These are phyloP conservation scores for Kryptolebias ocellatus DNA, from an alignment of 2,797 vertebrate genomes.

Conservation along the genomic window DNA sequence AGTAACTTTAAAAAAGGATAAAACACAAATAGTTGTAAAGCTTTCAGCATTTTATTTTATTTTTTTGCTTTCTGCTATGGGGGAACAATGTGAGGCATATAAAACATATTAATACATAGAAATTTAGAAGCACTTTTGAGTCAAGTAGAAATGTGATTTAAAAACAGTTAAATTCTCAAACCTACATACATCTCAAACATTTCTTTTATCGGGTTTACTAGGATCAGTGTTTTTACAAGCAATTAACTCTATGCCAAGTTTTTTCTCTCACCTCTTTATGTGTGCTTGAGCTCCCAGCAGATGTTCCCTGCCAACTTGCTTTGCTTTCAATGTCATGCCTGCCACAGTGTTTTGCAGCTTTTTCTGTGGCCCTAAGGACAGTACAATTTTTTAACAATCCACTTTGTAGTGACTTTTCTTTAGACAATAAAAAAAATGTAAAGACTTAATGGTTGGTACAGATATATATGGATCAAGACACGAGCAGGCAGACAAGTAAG, in stretches of 20 bases:
- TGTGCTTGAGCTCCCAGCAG: slow-evolving; percentile 51
- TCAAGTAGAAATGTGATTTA: too few relatives aligned
- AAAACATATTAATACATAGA: too few relatives aligned
- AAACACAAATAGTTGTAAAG: too few relatives aligned
- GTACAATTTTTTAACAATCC: too few relatives aligned
- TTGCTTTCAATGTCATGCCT: slow-evolving; percentile 48
- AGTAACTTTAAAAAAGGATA: too few relatives aligned
- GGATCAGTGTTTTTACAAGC: slow-evolving; percentile 51
- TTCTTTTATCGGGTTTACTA: slow-evolving; percentile 37
- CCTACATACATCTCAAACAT: slow-evolving; percentile 36
- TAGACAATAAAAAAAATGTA: background rate
- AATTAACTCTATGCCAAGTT: slow-evolving; percentile 25
- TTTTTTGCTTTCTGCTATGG: too few relatives aligned
- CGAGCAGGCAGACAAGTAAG: background rate
- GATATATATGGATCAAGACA: too few relatives aligned
- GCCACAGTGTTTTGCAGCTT: slow-evolving; percentile 40
- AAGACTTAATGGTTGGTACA: background rate
- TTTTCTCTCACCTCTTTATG: slow-evolving; percentile 19
- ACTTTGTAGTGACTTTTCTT: too few relatives aligned
- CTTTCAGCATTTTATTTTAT: too few relatives aligned
- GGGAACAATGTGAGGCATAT: too few relatives aligned
- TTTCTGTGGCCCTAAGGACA: slow-evolving; percentile 15
- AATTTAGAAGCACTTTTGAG: too few relatives aligned
- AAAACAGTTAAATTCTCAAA: background rate
- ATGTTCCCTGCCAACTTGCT: slow-evolving; percentile 51